Percentiles rank a stretch among this genome's conserved stretches.
Conservation (phyloP, 2,113 vertebrate species). For the Leptocoma aspasia region DNA sequence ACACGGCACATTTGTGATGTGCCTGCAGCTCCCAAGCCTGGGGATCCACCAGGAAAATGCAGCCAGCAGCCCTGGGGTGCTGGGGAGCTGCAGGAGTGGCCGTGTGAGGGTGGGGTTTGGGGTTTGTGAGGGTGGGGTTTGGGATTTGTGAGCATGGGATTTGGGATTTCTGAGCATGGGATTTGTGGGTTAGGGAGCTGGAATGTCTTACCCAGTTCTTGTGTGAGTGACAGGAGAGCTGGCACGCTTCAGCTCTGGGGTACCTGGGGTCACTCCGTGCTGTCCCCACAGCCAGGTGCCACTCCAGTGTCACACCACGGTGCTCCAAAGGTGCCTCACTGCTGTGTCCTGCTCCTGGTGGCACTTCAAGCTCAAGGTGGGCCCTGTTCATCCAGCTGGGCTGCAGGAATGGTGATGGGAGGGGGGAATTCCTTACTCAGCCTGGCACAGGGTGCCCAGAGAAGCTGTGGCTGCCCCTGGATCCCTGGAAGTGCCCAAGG, state of each 20-base stretch:
- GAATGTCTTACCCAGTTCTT: not conserved
- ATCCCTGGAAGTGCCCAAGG: not conserved
- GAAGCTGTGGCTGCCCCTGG: not conserved
- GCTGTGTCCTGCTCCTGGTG: not conserved
- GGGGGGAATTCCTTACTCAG: not conserved
- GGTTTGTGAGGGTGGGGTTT: not conserved
- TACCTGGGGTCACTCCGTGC: accelerated
- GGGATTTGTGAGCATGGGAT: not conserved
- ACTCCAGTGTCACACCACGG: accelerated
- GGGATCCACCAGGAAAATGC: not conserved
- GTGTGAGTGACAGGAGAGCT: not conserved
- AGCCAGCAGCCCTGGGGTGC: slow-evolving; percentile 1
- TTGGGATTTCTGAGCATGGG: not conserved
- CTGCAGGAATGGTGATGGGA: not conserved
- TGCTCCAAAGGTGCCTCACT: not conserved
- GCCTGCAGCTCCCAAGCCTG: slow-evolving; percentile 40
- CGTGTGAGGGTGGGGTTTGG: not conserved
- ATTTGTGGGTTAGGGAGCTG: not conserved
- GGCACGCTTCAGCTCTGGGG: not conserved
- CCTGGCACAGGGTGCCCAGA: not conserved
- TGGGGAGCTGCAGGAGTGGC: not conserved
- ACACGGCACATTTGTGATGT: slow-evolving; percentile 35
- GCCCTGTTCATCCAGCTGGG: not conserved
- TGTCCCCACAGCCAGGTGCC: not conserved
- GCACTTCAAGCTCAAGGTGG: too few species aligned